These are phyloP conservation scores for Gobius niger DNA, from an alignment of 2,113 vertebrate species.

Conservation along the genomic window DNA sequence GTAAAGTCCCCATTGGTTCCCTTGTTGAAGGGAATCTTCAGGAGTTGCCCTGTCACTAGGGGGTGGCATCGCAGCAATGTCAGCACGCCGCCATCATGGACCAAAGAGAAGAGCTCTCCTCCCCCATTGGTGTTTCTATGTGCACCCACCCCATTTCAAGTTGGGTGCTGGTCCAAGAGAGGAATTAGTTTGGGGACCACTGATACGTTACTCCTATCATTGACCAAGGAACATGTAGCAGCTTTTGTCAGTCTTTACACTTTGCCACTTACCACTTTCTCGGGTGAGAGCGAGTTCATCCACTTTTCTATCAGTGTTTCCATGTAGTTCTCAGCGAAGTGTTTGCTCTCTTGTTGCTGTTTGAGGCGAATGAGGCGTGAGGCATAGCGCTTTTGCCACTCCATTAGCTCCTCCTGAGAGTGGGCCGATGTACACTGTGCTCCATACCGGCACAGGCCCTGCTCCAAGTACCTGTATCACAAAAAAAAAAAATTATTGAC, in stretches of 20 bases:
- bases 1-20: no score
- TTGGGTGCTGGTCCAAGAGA: no score
- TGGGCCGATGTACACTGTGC: slow-evolving; percentile 98
- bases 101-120: no score
- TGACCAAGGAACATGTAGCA: not conserved
- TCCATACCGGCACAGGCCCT: slow-evolving; percentile 95
- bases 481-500: slow-evolving; percentile 11
- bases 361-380: slow-evolving; percentile 92
- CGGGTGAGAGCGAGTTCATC: slow-evolving; percentile 97
- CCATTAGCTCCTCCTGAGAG: slow-evolving; percentile 95
- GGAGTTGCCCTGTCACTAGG: no score
- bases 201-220: not conserved
- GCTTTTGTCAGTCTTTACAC: slow-evolving; percentile 3
- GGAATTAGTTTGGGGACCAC: no score
- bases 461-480: slow-evolving; percentile 90
- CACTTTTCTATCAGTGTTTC: slow-evolving; percentile 98
- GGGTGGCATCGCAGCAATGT: no score
- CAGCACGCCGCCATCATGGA: no score
- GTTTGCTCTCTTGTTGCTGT: slow-evolving; percentile 95
- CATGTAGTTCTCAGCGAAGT: slow-evolving; percentile 96
- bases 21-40: no score
- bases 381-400: slow-evolving; percentile 97
- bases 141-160: no score
- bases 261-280: slow-evolving; percentile 88
- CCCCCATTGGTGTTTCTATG: no score